Percentiles rank a stretch among this genome's conserved stretches.
Evolutionary conservation across 1,140 invertebrate genomes (phyloP).

Genomic region (Aphaenogaster rudis): DNA sequence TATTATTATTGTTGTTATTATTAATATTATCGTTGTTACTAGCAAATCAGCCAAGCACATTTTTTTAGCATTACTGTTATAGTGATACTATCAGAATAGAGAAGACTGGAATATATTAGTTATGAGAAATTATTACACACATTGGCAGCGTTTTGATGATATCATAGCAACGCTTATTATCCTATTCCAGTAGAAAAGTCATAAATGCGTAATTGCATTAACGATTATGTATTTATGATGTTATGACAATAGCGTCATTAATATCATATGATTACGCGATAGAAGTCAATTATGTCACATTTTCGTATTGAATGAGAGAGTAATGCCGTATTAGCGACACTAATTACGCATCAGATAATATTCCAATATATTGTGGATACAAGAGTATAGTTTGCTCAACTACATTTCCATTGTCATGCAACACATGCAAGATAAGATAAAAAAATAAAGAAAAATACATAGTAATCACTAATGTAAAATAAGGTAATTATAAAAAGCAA

Average conservation of each 20-base stretch:
- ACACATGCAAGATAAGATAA: conserved; percentile 5
- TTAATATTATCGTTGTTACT: neutral
- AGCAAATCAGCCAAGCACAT: neutral
- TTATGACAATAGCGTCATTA: neutral
- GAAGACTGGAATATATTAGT: neutral
- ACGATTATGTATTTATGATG: conserved; percentile 3
- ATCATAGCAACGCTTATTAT: neutral
- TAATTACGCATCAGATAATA: conserved; percentile 18
- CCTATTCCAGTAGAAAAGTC: neutral
- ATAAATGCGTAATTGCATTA: conserved; percentile 3
- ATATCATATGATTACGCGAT: neutral
- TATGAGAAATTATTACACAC: neutral
- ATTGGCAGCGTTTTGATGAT: neutral
- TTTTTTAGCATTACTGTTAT: neutral
- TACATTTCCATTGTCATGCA: neutral
- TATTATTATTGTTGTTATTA: neutral
- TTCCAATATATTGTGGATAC: neutral
- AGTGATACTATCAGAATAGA: neutral
- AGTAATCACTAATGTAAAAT: neutral
- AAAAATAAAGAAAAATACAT: neutral
- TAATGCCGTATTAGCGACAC: neutral
- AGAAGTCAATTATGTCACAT: neutral
- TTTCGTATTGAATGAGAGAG: neutral
- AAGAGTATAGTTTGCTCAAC: neutral
- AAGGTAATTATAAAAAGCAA: conserved; percentile 9